phyloP scores from a whole-genome alignment of 2,797 vertebrate genomes.

The Selene dorsalis region DNA sequence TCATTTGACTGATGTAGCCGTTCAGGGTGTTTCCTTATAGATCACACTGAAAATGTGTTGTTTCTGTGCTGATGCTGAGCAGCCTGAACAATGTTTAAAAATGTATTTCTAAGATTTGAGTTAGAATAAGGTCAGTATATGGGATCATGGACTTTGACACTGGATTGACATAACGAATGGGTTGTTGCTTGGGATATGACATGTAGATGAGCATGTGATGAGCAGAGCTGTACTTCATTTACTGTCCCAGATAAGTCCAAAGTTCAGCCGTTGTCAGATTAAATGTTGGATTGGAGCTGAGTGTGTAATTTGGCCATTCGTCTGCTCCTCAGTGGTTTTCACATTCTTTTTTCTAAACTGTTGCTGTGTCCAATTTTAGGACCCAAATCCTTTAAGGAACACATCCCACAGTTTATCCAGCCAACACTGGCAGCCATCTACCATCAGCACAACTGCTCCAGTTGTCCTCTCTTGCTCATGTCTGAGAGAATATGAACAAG shows the following conservation, averaged over 20 bases:
- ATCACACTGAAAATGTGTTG: not conserved
- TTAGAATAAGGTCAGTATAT: not conserved
- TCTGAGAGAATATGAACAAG: not conserved
- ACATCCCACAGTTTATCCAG: not conserved
- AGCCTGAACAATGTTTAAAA: not conserved
- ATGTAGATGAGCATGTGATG: not conserved
- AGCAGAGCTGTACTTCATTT: not conserved
- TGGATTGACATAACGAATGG: not conserved
- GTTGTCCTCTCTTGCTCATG: not conserved
- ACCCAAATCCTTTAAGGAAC: not conserved
- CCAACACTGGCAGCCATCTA: not conserved
- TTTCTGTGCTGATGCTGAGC: not conserved
- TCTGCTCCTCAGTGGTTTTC: not conserved
- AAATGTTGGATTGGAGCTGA: not conserved
- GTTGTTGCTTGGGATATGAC: not conserved
- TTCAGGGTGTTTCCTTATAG: not conserved
- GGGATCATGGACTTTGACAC: too few species aligned
- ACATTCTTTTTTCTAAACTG: not conserved
- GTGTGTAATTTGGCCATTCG: not conserved
- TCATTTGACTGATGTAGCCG: not conserved
- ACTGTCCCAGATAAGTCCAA: not conserved
- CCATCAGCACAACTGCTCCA: not conserved
- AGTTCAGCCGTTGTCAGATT: not conserved
- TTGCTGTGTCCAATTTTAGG: not conserved
- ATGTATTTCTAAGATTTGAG: too few species aligned